A percentile compares a stretch with the other conserved stretches of the same genome.
Evolutionary conservation across 2,888 invertebrate species (phyloP).

Genomic region (Drosophila paranaensis): DNA sequence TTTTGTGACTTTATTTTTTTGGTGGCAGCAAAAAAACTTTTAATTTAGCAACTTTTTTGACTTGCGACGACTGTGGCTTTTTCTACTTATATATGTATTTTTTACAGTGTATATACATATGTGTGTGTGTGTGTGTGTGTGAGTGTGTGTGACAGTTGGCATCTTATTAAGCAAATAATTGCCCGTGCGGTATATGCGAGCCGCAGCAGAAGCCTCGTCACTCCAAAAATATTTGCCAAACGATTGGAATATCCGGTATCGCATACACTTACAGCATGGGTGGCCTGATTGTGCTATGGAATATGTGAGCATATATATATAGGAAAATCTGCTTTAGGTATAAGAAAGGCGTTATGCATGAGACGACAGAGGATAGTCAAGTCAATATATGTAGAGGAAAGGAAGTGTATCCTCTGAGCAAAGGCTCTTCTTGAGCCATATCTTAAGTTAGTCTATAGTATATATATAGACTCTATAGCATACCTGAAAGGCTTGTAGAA

Average conservation of each 20-base stretch:
- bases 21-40: constrained; percentile 57
- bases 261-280: not conserved
- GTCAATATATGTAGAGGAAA: too few species aligned
- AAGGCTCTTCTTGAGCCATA: too few species aligned
- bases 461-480: too few species aligned
- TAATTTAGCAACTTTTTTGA: constrained; percentile 68
- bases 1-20: constrained; percentile 43
- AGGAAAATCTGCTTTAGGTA: not conserved
- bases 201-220: constrained; percentile 8
- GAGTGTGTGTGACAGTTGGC: constrained; percentile 24
- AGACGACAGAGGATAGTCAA: too few species aligned
- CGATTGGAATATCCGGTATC: not conserved
- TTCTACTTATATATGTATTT: not conserved
- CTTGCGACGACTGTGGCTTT: constrained; percentile 22
- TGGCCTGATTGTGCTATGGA: not conserved
- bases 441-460: too few species aligned
- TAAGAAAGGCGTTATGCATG: too few species aligned
- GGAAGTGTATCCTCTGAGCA: too few species aligned
- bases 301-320: not conserved
- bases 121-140: not conserved
- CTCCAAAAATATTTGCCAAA: constrained; percentile 9
- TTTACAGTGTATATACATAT: not conserved
- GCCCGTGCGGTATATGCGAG: constrained; percentile 15
- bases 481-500: too few species aligned
- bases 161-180: constrained; percentile 56